Percentiles rank a stretch among this genome's conserved stretches.
These are phyloP conservation scores for Oligia latruncula DNA, from an alignment of 2,888 invertebrate genomes.

Conservation along the genomic window DNA sequence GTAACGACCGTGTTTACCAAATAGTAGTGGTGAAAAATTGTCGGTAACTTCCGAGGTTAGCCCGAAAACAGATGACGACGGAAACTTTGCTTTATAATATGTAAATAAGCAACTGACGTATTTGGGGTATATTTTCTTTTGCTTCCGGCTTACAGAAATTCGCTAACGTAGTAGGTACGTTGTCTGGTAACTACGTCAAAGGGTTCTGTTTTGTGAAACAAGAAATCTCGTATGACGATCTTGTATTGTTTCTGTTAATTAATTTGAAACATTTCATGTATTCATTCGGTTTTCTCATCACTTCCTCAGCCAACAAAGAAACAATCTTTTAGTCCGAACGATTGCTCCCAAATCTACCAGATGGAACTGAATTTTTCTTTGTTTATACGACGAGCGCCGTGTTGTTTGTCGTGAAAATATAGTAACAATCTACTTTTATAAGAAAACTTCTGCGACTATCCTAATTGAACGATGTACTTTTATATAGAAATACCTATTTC, in stretches of 20 bases:
- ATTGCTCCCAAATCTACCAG: conserved; percentile 66
- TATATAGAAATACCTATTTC: conserved; percentile 35
- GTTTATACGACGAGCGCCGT: conserved; percentile 55
- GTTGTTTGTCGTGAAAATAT: conserved; percentile 69
- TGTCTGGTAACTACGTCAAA: conserved; percentile 15
- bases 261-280: conserved; percentile 59
- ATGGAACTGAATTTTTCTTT: conserved; percentile 68
- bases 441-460: conserved; percentile 66
- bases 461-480: conserved; percentile 65
- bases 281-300: conserved; percentile 50
- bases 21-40: conserved; percentile 16
- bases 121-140: conserved; percentile 23
- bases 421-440: conserved; percentile 66
- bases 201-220: conserved; percentile 23
- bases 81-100: conserved; percentile 33
- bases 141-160: conserved; percentile 16
- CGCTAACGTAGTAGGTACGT: background rate
- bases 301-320: conserved; percentile 58
- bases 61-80: conserved; percentile 23
- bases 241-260: conserved; percentile 44
- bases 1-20: background rate
- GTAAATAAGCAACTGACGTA: conserved; percentile 42
- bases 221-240: conserved; percentile 24
- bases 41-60: conserved; percentile 33
- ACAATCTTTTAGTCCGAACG: conserved; percentile 68